Base-by-base conservation (phyloP, 1,140 invertebrate genomes). In the Caenorhabditis briggsae region DNA sequence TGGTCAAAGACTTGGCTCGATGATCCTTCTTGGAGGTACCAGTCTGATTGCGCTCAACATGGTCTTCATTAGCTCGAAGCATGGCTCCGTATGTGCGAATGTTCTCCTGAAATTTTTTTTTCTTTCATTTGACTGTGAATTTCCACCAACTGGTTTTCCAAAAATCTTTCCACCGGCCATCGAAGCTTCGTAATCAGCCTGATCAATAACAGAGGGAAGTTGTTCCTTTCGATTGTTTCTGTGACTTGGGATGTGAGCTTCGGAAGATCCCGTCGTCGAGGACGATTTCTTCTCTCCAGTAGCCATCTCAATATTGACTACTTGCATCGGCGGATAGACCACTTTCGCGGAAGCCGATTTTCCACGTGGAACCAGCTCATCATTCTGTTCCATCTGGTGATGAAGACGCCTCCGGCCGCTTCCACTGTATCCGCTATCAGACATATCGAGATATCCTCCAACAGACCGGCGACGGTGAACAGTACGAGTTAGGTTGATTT, bases 271-370 rank as follows among this genome's bases (percentile, higher is more conserved):
- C 18, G 2, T 23, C 7, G 14, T 55, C 20, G 23, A 23, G 7
- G 78, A 46, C 14, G 41, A n/a, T 41, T 58, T 53, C 43, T 58
- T 53, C 50, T 64, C 41, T 0, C 48, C 50, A 85, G 48, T 85
- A 56, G 84, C 84, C 46, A 64, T 64, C 23, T 85, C 84, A 23
- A 85, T 85, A 41, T 85, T 85, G n/a, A 85, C 65, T 18, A 85
- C 84, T 78, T 85, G 84, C 84, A 85, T 85, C 16, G 61, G 46
- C n/a, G 84, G 84, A 65, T 85, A 85, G 23, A 85, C 84, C 8
- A 53, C 18, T 41, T 78, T 78, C n/a, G 18, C 9, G 23, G 70
- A 7, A 50, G 33, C 6, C 5, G 46, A 8, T 43, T 65, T 46
- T 23, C 59, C 59, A 61, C 43, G 65, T 43, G 16, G 20, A 8